Percentiles rank a stretch among this genome's conserved stretches.
phyloP scores from a whole-genome alignment of 2,797 vertebrate species.

The Aeoliscus strigatus region DNA sequence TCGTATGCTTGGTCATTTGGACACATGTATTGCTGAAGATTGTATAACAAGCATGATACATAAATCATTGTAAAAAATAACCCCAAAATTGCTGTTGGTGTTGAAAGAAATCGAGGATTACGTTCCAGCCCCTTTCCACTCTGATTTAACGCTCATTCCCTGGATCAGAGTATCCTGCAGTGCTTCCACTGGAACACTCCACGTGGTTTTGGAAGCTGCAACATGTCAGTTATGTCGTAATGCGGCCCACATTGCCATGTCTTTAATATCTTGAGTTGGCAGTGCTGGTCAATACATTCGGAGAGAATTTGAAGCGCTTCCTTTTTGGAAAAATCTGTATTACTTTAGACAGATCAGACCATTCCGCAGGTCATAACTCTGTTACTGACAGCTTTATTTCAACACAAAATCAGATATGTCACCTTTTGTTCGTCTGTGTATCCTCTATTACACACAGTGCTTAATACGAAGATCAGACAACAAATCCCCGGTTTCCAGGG shows the following conservation, averaged over 20 bases:
- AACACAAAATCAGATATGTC: constrained; percentile 3
- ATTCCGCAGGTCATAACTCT: constrained; percentile 6
- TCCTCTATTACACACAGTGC: constrained; percentile 2
- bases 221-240: constrained; percentile 57
- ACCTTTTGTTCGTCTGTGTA: neutral
- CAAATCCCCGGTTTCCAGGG: constrained; percentile 3
- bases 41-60: too few relatives aligned
- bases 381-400: constrained; percentile 10
- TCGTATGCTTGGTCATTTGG: too few relatives aligned
- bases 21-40: too few relatives aligned
- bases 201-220: constrained; percentile 47
- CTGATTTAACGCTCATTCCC: constrained; percentile 22
- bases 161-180: constrained; percentile 45
- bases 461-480: constrained; percentile 5
- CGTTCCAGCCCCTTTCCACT: constrained; percentile 20
- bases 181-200: constrained; percentile 33
- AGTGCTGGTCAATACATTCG: constrained; percentile 10
- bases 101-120: constrained; percentile 21
- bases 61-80: too few relatives aligned
- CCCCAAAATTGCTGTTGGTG: too few relatives aligned
- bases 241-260: constrained; percentile 28
- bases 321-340: constrained; percentile 16
- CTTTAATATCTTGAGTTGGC: constrained; percentile 47
- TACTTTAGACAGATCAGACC: constrained; percentile 7
- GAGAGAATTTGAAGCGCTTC: constrained; percentile 24